Base-by-base conservation (phyloP, 2,888 invertebrate genomes). In the Caenorhabditis becei region DNA sequence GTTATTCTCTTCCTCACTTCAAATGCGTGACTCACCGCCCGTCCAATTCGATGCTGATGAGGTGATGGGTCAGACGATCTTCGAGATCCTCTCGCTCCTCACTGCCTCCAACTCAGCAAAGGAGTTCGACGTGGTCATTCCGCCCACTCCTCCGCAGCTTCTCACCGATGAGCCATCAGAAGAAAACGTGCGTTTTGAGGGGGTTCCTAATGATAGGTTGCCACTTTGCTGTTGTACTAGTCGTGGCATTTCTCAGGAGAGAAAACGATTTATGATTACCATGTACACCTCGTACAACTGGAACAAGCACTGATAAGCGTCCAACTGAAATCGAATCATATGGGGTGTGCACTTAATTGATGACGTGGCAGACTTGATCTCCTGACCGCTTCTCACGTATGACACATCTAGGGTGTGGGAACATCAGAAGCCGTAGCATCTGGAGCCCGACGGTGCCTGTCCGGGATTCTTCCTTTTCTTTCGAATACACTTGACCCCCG, bases 401-500 rank as follows among this genome's bases (percentile, higher is more conserved):
- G 32, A 41, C 37, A 58, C 41, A 54, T 66, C 44, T 53, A 10
- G 32, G 32, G 32, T 32, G 32, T 32, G 32, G 10, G 32, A 32
- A 10, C 4, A 32, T 10, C 10, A 7, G 32, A 10, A 4, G 32
- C 32, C 32, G 32, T 32, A 10, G 10, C 10, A 4, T 41, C 41
- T 16, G 41, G 41, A 41, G 41, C 41, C 41, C 8, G 5, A 14
- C 41, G 8, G 41, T 10, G 14, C 41, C 10, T 14, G 41, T 24
- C 51, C 2, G 41, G 41, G 16, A 11, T 41, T 41, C 41, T 41
- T 41, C 16, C 41, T 41, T 10, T 41, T 41, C 41, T 14, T 41
- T 14, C 41, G 53, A 41, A 62, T 62, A 62, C 63, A 41, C 62
- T 63, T 71, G 62, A 44, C 62, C 58, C 49, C 59, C 28, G 18